Evolutionary conservation across 2,888 invertebrate genomes (phyloP), one percentile per base, ranked within the genome.

Genomic region (Fissipunctia ypsillon): DNA sequence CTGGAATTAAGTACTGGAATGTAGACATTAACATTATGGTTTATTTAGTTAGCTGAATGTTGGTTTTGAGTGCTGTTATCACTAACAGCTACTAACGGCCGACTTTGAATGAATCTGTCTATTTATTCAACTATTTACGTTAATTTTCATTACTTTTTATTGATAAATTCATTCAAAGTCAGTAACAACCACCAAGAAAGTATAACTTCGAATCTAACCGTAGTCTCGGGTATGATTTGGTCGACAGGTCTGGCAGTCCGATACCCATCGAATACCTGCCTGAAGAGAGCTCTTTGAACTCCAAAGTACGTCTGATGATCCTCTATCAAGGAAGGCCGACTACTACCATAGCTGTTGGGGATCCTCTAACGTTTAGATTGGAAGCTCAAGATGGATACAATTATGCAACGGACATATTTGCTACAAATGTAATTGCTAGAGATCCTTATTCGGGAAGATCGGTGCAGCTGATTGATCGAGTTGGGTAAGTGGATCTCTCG

Each of bases 201-300:
- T 73, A 70, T 74, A 66, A 73, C 79, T 83, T 86, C 90, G 94
- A 93, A 90, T 94, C 94, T 96, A 94, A 96, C 93, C 84, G 91
- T 91, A 97, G 96, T 89, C 92, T 96, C 87, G 95, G 94, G 76
- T 93, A 93, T 88, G 90, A 94, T 91, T 91, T 95, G 91, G 90
- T 96, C 88, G 96, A 96, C 95, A 98, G 98, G 90, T 98, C 98
- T 38, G 99, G 99, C 85, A 98, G 98, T 89, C 99, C 99, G 0
- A 98, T 98, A 83, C 99, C 99, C 19, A 99, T 99, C 72, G 99
- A 99, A 93, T 99, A 99, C 91, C 95, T 99, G 10, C 99, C 99
- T 31, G 99, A 99, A 22, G 99, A 99, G 91, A 99, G 99, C 88
- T 98, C 98, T 0, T 94, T 99, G 52, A 99, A 99, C 91, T 98